These are phyloP conservation scores for Oxyteleia sp. DNA, from an alignment of 2,888 invertebrate species.

Conservation along the genomic window DNA sequence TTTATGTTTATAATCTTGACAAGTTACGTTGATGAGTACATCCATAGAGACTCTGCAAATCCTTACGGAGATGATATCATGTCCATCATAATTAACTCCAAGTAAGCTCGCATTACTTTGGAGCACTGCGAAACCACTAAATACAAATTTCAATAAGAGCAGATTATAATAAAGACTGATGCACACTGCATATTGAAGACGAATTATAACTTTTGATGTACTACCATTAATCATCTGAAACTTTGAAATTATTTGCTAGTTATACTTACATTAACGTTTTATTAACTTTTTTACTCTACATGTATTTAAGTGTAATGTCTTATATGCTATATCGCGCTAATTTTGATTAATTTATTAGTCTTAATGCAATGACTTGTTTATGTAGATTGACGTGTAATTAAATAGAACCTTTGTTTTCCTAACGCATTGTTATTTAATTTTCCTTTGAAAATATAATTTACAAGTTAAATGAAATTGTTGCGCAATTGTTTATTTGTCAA, in stretches of 20 bases:
- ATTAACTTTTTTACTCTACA: constrained; percentile 10
- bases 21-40: constrained; percentile 26
- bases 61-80: constrained; percentile 54
- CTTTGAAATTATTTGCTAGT: constrained; percentile 18
- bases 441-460: too few relatives aligned
- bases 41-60: constrained; percentile 23
- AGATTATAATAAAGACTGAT: constrained; percentile 56
- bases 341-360: too few relatives aligned
- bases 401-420: too few relatives aligned
- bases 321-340: too few relatives aligned
- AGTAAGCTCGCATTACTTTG: constrained; percentile 44
- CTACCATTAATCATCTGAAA: constrained; percentile 42
- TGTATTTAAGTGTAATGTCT: too few relatives aligned
- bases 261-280: constrained; percentile 12
- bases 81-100: constrained; percentile 57
- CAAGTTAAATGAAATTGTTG: too few relatives aligned
- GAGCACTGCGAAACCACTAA: constrained; percentile 38
- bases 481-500: too few relatives aligned
- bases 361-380: too few relatives aligned
- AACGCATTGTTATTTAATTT: too few relatives aligned
- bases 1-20: constrained; percentile 41
- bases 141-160: constrained; percentile 53
- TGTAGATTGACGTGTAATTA: too few relatives aligned
- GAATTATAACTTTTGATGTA: constrained; percentile 37
- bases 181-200: constrained; percentile 45